Evolutionary conservation across 2,888 invertebrate species (phyloP).

Genomic region (Eucriotettix oculatus): DNA sequence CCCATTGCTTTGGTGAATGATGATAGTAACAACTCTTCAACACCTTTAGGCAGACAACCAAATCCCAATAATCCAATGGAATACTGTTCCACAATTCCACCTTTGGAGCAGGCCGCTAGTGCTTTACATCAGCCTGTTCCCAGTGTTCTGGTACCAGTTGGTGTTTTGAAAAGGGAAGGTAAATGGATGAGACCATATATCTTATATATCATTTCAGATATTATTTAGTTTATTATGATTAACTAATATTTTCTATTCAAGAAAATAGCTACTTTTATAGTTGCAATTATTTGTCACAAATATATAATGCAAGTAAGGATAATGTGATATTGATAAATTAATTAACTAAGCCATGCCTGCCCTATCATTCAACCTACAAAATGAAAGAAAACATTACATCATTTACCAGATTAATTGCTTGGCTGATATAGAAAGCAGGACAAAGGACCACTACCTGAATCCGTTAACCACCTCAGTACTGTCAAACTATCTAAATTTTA

Average conservation of each 20-base stretch:
- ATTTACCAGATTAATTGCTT: no score
- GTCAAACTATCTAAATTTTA: no score
- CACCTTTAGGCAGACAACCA: constrained; percentile 32
- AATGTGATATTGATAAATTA: no score
- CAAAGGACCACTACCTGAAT: no score
- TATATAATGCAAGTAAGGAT: no score
- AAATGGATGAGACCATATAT: constrained; percentile 16
- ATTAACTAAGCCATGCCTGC: no score
- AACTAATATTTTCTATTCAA: no score
- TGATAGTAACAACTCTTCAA: background rate
- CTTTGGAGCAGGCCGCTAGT: constrained; percentile 50
- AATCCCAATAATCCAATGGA: constrained; percentile 79
- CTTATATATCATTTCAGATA: background rate
- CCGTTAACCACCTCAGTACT: no score
- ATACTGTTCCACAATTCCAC: constrained; percentile 70
- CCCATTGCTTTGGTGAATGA: background rate
- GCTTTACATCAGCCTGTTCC: constrained; percentile 31
- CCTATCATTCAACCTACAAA: no score
- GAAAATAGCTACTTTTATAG: background rate
- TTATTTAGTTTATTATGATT: background rate
- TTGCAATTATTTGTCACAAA: background rate
- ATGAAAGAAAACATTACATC: no score
- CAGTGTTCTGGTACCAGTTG: constrained; percentile 71
- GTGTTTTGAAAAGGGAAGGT: constrained; percentile 59
- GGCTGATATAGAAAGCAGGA: no score